Percentiles rank a stretch among this genome's conserved stretches.
Conservation (phyloP, 2,888 invertebrate species). For the Eilema caniola region DNA sequence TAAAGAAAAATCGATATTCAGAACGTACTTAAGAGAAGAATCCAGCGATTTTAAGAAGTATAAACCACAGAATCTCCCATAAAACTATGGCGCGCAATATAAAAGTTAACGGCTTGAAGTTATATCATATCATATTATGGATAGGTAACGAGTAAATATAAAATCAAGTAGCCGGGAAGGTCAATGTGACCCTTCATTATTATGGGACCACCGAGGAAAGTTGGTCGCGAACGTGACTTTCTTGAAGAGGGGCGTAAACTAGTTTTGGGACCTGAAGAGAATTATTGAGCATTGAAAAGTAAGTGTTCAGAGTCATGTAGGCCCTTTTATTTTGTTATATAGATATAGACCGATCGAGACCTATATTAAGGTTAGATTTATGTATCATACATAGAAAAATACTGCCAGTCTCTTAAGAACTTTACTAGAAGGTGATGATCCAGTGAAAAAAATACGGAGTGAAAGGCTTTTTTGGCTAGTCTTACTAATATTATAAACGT, state of each 20-base stretch:
- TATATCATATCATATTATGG: constrained; percentile 31
- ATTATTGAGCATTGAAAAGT: constrained; percentile 7
- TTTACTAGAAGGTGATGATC: no score
- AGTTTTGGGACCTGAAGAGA: constrained; percentile 11
- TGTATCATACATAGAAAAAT: no score
- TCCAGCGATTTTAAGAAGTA: constrained; percentile 32
- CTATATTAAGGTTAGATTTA: background rate
- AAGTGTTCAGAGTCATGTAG: background rate
- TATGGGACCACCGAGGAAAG: constrained; percentile 33
- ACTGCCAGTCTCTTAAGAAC: no score
- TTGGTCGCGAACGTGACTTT: constrained; percentile 38
- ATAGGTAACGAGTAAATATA: constrained; percentile 30
- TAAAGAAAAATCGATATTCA: constrained; percentile 28
- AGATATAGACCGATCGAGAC: background rate
- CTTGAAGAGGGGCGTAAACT: constrained; percentile 25
- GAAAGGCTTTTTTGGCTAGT: no score
- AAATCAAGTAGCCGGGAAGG: constrained; percentile 48
- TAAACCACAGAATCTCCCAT: constrained; percentile 32
- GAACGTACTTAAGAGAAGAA: constrained; percentile 25
- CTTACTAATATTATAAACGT: no score
- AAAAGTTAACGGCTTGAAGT: constrained; percentile 53
- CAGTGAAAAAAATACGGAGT: no score
- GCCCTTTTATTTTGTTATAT: background rate
- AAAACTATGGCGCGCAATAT: constrained; percentile 41
- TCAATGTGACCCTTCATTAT: constrained; percentile 44